Evolutionary conservation across 1,140 invertebrate genomes (phyloP), one percentile per base, ranked within the genome.

Genomic region (Macrosteles quadrilineatus): DNA sequence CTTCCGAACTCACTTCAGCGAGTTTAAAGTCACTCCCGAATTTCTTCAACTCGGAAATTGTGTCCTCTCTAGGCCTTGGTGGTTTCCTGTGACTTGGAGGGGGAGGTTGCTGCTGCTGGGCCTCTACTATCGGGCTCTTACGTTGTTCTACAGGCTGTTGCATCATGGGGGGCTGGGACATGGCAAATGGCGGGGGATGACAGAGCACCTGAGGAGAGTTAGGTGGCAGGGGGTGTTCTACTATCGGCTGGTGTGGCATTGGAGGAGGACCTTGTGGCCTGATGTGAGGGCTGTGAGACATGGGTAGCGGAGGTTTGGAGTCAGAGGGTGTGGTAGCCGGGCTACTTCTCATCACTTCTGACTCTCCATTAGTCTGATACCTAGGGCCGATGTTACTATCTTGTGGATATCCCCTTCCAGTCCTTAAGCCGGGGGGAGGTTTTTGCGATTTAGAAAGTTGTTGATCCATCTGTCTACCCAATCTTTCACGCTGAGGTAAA

Each of bases 11-110:
- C 63, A 78, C 69, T 25, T 85, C 83, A n/a, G 77, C 76, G 19
- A 87, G 73, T 77, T 87, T 85, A 72, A 87, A 88, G 67, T 87
- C 84, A n/a, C 82, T 76, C 21, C 82, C 78, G 73, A 88, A 87
- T 50, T 86, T 84, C 74, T 87, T 84, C 12, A 87, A 68, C 43
- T 87, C 85, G 23, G 82, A 78, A 45, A 85, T 78, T 55, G 85
- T 80, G 32, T 85, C 84, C 29, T 87, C 84, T 70, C 85, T 77
- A 27, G 59, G 23, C 19, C 30, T 25, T 27, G 30, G 59, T 69
- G 14, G 50, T 68, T 53, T 68, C 4, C 47, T 29, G 19, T n/a
- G 50, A 25, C 19, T 45, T n/a, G 81, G 66, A 64, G 27, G 80
- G 25, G 79, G 76, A 63, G 78, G 74, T 25, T 55, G 31, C 40